A percentile compares a stretch with the other conserved stretches of the same genome.
These are phyloP conservation scores for Acanthurus leucopareius DNA, from an alignment of 2,797 vertebrate species.

Conservation along the genomic window DNA sequence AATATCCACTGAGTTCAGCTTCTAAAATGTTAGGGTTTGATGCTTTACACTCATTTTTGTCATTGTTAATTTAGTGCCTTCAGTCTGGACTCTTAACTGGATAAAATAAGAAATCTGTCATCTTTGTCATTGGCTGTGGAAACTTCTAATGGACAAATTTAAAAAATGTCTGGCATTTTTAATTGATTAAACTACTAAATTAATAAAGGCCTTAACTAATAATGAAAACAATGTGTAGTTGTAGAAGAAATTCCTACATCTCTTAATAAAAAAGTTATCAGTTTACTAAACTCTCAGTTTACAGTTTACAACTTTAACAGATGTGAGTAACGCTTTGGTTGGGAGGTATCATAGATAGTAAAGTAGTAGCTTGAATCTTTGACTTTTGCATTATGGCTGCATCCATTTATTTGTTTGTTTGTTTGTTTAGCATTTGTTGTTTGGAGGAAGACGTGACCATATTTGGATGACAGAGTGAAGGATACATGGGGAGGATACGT, in stretches of 20 bases:
- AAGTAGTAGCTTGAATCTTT: too few relatives aligned
- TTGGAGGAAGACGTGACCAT: too few relatives aligned
- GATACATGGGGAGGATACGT: too few relatives aligned
- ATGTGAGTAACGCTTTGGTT: too few relatives aligned
- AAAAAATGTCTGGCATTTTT: too few relatives aligned
- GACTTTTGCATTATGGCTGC: too few relatives aligned
- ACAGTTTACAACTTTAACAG: too few relatives aligned
- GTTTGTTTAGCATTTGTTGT: too few relatives aligned
- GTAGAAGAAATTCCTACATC: not conserved
- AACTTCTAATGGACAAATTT: not conserved
- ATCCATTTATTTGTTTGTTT: too few relatives aligned
- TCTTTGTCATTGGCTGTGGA: not conserved
- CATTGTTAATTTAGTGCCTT: not conserved
- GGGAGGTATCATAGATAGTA: too few relatives aligned
- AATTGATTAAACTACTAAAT: too few relatives aligned
- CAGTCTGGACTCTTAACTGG: not conserved
- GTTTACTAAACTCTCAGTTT: not conserved
- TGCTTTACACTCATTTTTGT: not conserved
- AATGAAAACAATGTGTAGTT: not conserved
- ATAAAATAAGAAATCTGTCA: not conserved
- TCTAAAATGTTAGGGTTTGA: not conserved
- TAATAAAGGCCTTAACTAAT: not conserved
- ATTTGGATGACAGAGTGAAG: too few relatives aligned
- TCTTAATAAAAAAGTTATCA: not conserved
- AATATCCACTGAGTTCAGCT: not conserved